A percentile compares a stretch with the other conserved stretches of the same genome.
phyloP scores from a whole-genome alignment of 1,140 invertebrate genomes.

The Sarcophaga bullata region DNA sequence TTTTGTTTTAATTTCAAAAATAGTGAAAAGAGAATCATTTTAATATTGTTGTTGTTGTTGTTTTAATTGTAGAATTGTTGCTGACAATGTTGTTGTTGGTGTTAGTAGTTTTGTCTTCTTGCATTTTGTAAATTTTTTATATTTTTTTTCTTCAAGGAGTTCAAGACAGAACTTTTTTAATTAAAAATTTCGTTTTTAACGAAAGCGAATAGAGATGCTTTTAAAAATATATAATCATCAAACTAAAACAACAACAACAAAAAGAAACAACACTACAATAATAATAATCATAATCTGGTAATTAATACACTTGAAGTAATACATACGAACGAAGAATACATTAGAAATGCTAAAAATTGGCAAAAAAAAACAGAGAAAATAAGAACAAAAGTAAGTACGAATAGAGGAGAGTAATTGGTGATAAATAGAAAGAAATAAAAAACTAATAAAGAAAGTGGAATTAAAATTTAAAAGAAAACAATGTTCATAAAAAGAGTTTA shows the following conservation, averaged over 20 bases:
- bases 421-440: no score
- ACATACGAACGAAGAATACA: background rate
- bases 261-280: no score
- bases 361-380: no score
- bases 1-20: no score
- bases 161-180: background rate
- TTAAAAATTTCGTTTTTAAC: background rate
- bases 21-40: no score
- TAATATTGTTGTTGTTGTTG: background rate
- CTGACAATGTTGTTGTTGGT: background rate
- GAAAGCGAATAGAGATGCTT: background rate
- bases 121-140: slow-evolving; percentile 1
- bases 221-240: slow-evolving; percentile 2
- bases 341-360: no score
- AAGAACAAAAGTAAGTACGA: no score
- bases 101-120: background rate
- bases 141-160: background rate
- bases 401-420: no score
- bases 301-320: slow-evolving; percentile 3
- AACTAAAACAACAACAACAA: background rate
- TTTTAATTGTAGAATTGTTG: background rate
- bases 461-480: background rate
- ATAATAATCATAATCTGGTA: background rate
- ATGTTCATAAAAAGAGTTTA: background rate
- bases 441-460: background rate